Evolutionary conservation across 2,797 vertebrate genomes (phyloP).

Genomic region (Bufotes viridis): DNA sequence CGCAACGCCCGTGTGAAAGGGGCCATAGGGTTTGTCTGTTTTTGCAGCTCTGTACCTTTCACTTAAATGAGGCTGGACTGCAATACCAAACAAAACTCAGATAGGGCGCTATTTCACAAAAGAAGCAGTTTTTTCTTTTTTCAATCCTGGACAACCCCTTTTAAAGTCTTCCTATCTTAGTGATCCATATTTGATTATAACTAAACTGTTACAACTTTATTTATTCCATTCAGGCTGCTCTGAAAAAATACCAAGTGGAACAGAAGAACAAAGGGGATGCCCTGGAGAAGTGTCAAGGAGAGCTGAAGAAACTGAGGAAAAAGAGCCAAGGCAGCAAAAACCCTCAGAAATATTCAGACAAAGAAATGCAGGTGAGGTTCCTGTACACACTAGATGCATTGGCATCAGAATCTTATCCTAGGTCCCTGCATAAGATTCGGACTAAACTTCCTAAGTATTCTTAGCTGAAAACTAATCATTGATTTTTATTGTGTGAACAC

Average conservation of each 20-base stretch:
- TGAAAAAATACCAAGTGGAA: conserved; percentile 97
- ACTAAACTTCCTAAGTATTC: background rate
- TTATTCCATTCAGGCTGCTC: conserved; percentile 78
- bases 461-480: background rate
- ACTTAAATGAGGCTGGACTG: no score
- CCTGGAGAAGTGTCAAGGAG: conserved; percentile 93
- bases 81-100: no score
- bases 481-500: no score
- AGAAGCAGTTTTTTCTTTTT: no score
- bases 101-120: no score
- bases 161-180: no score
- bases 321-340: conserved; percentile 99
- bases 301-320: conserved; percentile 96
- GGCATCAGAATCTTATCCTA: background rate
- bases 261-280: conserved; percentile 93
- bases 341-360: conserved; percentile 95
- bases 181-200: no score
- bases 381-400: background rate
- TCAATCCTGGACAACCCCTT: no score
- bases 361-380: conserved; percentile 88
- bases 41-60: no score
- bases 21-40: no score
- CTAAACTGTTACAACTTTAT: no score
- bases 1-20: no score
- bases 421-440: background rate